Evolutionary conservation across 2,113 vertebrate genomes (phyloP).

Genomic region (Neopipo cinnamomea): DNA sequence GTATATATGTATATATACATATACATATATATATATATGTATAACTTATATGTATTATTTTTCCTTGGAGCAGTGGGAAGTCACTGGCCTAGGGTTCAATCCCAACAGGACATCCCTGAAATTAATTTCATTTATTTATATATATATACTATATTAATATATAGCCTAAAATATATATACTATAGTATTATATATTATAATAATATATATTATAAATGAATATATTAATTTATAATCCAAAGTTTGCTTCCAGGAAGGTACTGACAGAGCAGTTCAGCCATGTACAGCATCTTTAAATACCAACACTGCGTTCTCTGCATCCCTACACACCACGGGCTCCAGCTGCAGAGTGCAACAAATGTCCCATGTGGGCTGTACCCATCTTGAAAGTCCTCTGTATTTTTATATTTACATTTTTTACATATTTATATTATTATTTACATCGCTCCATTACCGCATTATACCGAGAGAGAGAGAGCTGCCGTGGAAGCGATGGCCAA

Average conservation of each 20-base stretch:
- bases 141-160: not conserved
- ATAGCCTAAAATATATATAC: not conserved
- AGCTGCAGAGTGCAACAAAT: fast-evolving
- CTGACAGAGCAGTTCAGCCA: not conserved
- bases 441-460: not conserved
- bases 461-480: not conserved
- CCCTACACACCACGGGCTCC: fast-evolving
- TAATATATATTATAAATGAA: not conserved
- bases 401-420: not conserved
- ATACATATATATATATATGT: fast-evolving
- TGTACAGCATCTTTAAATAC: not conserved
- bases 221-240: not conserved
- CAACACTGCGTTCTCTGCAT: not conserved
- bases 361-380: not conserved
- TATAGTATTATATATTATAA: not conserved
- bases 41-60: fast-evolving
- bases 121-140: not conserved
- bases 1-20: fast-evolving
- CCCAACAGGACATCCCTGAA: not conserved
- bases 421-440: not conserved
- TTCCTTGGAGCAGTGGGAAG: not conserved
- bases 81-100: not conserved
- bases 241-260: not conserved
- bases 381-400: not conserved
- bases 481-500: not conserved